Evolutionary conservation across 2,113 vertebrate genomes (phyloP), one percentile per base, ranked within the genome.

Genomic region (Nipponia nippon): DNA sequence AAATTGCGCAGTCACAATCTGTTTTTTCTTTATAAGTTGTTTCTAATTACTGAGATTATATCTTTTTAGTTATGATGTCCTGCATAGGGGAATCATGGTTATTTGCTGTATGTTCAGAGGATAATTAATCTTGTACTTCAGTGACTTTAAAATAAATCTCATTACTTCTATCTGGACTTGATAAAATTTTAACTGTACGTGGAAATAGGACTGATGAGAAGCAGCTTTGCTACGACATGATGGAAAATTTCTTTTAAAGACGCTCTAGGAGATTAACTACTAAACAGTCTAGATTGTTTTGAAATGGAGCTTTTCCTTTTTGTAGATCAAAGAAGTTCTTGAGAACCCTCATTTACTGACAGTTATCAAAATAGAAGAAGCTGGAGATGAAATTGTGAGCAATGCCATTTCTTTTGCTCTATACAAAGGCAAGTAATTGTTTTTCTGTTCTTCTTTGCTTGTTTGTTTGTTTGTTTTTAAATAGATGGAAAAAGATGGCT

Each of bases 361-460:
- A 62, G 96, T 98, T 65, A 98, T 98, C 89, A 98, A 98, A 94
- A 98, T 98, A 93, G 98, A 98, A 90, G 98, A 98, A 91, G 98
- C 98, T 66, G 98, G 98, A 67, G 98, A 98, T 38, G 98, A 98
- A 83, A 98, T 98, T 19, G 98, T 98, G 93, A 98, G 98, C 98
- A 98, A 98, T 11, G 98, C 98, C 17, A 98, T 98, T 69, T 98
- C 97, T 78, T 98, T 97, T 30, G 98, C 98, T 2, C 93, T 98
- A 19, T 98, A 98, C 81, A 98, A 98, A 98, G 98, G 98, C 98
- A 90, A 97, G 97, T 95, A 38, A 36, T 81, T 62, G 16, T 70
- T 71, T 79, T 63, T 78, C 52, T 50, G 52, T 16, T 71, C 47
- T 20, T 30, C 13, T 50, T 83, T 8, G 3, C n/a, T 70, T 53